phyloP scores from a whole-genome alignment of 2,797 vertebrate species.

The Chiroxiphia lanceolata region DNA sequence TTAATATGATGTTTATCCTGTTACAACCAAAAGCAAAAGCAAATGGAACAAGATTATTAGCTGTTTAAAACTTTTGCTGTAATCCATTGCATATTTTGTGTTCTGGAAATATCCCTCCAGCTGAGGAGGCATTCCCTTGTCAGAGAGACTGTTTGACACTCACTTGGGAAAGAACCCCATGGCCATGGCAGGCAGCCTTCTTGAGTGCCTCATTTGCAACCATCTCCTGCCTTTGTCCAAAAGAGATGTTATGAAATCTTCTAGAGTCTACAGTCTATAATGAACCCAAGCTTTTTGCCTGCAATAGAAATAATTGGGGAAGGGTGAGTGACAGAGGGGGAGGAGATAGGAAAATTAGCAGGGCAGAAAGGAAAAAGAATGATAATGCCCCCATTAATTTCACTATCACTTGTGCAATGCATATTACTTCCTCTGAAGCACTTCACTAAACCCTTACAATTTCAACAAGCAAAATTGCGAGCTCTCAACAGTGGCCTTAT shows the following conservation, averaged over 20 bases:
- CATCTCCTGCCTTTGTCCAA: slow-evolving; percentile 85
- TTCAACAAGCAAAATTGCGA: slow-evolving; percentile 64
- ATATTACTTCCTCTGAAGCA: slow-evolving; percentile 57
- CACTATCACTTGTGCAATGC: slow-evolving; percentile 48
- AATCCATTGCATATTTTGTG: neutral
- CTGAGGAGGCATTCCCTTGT: neutral
- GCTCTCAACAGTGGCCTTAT: slow-evolving; percentile 64
- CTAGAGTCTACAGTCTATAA: slow-evolving; percentile 78
- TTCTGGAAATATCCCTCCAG: neutral
- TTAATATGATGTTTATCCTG: neutral
- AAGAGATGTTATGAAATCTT: slow-evolving; percentile 83
- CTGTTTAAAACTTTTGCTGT: neutral
- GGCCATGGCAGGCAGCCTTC: slow-evolving; percentile 75
- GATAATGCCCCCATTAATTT: slow-evolving; percentile 58
- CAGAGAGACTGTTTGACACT: neutral
- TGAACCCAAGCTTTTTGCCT: slow-evolving; percentile 86
- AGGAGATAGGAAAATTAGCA: slow-evolving; percentile 9
- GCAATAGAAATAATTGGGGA: neutral
- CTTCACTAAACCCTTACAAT: slow-evolving; percentile 55
- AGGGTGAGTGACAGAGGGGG: neutral
- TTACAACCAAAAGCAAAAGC: neutral
- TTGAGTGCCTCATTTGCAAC: slow-evolving; percentile 77
- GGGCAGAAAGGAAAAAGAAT: slow-evolving; percentile 37
- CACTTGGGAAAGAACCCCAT: slow-evolving; percentile 87
- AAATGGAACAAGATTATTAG: neutral